Conservation (phyloP, 2,888 invertebrate species). For the Himalopsyche kuldschensis region DNA sequence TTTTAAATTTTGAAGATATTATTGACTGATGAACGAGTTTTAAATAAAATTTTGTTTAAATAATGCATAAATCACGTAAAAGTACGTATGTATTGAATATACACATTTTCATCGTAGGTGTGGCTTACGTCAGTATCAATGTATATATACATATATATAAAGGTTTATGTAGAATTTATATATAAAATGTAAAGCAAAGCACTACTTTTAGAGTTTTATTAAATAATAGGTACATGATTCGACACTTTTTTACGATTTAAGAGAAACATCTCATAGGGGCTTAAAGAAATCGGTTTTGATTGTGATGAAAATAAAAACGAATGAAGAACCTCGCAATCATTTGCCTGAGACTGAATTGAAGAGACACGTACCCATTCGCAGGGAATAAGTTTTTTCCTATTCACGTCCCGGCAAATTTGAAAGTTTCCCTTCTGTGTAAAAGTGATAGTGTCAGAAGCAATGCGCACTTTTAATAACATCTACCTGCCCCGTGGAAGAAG, state of each 20-base stretch:
- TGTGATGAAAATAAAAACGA: background rate
- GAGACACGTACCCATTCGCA: background rate
- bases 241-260: background rate
- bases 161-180: no score
- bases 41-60: no score
- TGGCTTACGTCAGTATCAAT: no score
- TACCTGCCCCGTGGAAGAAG: slow-evolving; percentile 7
- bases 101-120: no score
- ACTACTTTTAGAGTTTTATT: no score
- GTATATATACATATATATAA: no score
- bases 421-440: slow-evolving; percentile 18
- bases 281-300: background rate
- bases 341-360: background rate
- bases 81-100: no score
- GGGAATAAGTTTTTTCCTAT: background rate
- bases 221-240: no score
- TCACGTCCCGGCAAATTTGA: slow-evolving; percentile 6
- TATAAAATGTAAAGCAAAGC: no score
- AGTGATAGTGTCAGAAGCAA: slow-evolving; percentile 19
- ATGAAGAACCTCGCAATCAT: background rate
- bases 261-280: background rate
- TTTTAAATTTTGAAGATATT: no score
- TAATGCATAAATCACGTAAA: no score
- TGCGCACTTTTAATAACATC: slow-evolving; percentile 25
- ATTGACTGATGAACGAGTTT: no score